phyloP scores from a whole-genome alignment of 2,888 invertebrate species.

The Lutraria lutraria region DNA sequence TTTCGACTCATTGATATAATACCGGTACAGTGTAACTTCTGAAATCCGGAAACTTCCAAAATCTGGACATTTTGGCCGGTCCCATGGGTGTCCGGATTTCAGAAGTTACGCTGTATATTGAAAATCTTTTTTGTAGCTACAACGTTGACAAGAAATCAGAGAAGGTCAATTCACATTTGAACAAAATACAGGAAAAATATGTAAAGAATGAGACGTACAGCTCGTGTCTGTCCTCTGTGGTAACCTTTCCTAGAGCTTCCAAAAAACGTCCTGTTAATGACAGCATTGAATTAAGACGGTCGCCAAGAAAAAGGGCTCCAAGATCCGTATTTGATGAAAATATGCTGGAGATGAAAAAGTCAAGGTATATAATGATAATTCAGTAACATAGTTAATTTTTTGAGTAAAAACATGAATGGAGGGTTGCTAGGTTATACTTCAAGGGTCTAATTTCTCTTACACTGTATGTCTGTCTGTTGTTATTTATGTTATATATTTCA shows the following conservation, averaged over 20 bases:
- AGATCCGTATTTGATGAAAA: conserved; percentile 55
- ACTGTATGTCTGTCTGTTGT: too few relatives aligned
- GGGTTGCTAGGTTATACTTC: too few relatives aligned
- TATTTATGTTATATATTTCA: too few relatives aligned
- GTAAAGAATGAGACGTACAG: conserved; percentile 74
- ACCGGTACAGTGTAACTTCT: too few relatives aligned
- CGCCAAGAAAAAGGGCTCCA: conserved; percentile 67
- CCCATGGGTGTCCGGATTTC: too few relatives aligned
- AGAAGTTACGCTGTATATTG: too few relatives aligned
- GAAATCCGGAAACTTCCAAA: too few relatives aligned
- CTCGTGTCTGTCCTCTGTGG: conserved; percentile 59
- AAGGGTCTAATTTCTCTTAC: too few relatives aligned
- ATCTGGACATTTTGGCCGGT: too few relatives aligned
- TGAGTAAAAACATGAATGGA: background rate
- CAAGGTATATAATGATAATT: conserved; percentile 27
- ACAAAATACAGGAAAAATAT: conserved; percentile 74
- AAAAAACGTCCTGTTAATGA: conserved; percentile 28
- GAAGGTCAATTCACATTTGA: conserved; percentile 74
- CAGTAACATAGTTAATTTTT: background rate
- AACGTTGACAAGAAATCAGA: conserved; percentile 71
- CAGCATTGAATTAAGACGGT: conserved; percentile 51
- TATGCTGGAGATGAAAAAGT: conserved; percentile 26
- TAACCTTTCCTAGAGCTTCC: conserved; percentile 55
- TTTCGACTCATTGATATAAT: too few relatives aligned
- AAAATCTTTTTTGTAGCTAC: conserved; percentile 60